Evolutionary conservation across 1,140 invertebrate species (phyloP).

Genomic region (Bradysia coprophila): DNA sequence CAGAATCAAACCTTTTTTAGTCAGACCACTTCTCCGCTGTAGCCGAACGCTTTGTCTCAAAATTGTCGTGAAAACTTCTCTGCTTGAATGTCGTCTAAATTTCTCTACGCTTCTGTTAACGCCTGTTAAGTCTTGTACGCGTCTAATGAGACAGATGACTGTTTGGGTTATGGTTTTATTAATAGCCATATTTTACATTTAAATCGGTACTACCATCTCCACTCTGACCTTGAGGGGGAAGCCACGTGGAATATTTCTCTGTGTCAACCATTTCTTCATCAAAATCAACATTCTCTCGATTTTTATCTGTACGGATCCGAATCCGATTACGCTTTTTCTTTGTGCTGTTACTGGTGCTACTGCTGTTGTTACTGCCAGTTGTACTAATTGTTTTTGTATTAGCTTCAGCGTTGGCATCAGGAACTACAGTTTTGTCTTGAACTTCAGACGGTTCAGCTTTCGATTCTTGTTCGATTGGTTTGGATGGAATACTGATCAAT

Average conservation of each 20-base stretch:
- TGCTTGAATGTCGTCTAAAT: too few relatives aligned
- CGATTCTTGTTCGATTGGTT: neutral
- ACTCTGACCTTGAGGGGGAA: constrained; percentile 52
- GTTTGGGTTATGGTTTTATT: too few relatives aligned
- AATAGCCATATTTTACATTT: constrained; percentile 73
- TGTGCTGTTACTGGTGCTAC: constrained; percentile 8
- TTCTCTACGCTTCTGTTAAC: too few relatives aligned
- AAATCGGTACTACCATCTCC: constrained; percentile 64
- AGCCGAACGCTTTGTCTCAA: too few relatives aligned
- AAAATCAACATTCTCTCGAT: constrained; percentile 21
- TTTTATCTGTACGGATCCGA: constrained; percentile 13
- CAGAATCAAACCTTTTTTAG: too few relatives aligned
- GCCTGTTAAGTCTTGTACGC: too few relatives aligned
- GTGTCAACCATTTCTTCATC: constrained; percentile 29
- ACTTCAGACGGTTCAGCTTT: neutral
- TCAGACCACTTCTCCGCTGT: too few relatives aligned
- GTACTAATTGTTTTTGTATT: constrained; percentile 1
- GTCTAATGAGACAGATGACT: too few relatives aligned
- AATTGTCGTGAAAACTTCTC: too few relatives aligned
- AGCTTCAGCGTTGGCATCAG: constrained; percentile 1
- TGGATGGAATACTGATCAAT: too few relatives aligned
- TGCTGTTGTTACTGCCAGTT: constrained; percentile 4
- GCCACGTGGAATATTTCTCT: constrained; percentile 54
- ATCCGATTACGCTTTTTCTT: constrained; percentile 13
- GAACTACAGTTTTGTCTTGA: neutral